phyloP scores from a whole-genome alignment of 2,797 vertebrate species.

The Phataginus tetradactyla region DNA sequence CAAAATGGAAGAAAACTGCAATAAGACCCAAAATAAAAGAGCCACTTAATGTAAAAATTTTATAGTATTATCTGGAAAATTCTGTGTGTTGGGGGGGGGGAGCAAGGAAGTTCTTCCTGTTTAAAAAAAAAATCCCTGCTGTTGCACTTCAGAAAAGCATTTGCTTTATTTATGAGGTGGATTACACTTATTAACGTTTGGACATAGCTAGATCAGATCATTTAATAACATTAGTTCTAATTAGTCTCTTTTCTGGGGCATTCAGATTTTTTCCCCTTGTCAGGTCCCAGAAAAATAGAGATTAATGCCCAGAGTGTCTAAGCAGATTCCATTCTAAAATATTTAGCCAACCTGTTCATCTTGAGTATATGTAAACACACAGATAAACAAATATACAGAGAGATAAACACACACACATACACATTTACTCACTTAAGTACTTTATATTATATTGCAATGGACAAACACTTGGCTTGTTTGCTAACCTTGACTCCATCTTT shows the following conservation, averaged over 20 bases:
- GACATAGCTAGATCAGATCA: not conserved
- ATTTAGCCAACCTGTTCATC: conserved; percentile 46
- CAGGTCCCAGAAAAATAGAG: conserved; percentile 43
- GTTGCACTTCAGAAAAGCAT: not conserved
- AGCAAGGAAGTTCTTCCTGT: not conserved
- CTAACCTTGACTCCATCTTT: conserved; percentile 42
- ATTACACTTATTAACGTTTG: conserved; percentile 28
- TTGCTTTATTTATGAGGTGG: conserved; percentile 9
- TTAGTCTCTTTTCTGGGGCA: not conserved
- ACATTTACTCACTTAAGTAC: not conserved
- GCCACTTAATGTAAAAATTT: conserved; percentile 40
- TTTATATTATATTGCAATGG: not conserved
- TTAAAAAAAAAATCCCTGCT: not conserved
- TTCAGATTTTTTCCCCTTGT: not conserved
- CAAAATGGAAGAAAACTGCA: conserved; percentile 78
- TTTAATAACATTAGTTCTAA: conserved; percentile 45
- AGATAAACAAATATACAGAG: not conserved
- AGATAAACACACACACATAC: not conserved
- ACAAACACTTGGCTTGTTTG: conserved; percentile 40
- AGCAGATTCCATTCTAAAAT: conserved; percentile 56
- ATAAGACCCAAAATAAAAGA: conserved; percentile 64
- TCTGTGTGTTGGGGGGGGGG: not conserved
- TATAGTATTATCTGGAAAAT: conserved; percentile 26
- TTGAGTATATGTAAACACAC: conserved; percentile 18
- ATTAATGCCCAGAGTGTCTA: conserved; percentile 22